Base-by-base conservation (phyloP, 2,113 vertebrate genomes). In the Macrotis lagotis region DNA sequence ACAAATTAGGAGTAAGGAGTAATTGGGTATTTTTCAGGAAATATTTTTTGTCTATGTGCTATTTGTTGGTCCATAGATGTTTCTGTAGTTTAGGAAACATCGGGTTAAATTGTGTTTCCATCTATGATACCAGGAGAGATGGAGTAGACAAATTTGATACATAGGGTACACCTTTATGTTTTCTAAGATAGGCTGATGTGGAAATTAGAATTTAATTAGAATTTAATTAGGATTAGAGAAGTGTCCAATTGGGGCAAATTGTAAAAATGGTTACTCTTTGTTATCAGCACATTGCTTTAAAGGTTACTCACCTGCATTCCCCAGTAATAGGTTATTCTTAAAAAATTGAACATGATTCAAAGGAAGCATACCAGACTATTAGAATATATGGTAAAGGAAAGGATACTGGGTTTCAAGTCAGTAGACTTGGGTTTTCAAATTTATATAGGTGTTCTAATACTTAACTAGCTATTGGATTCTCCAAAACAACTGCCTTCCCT, bases 371-470 rank as follows among this genome's bases (percentile, higher is more conserved):
- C 9, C 51, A 92, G 1, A 1, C 26, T 16, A n/a, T 74, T 93
- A 83, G n/a, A 44, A 44, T 83, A 83, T 44, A 19, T 83, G 66
- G 37, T 83, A 83, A 83, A 44, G 16, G 19, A 44, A 83, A 44
- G 37, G 44, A n/a, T 44, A 83, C 19, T 83, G 31, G 28, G 31
- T 74, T n/a, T 74, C 59, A 74, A 74, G 14, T 19, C 31, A 74
- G 14, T 3, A 74, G 59, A 74, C 12, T 4, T 74, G 12, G 12
- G 31, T 74, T 74, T n/a, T 74, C 3, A n/a, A n/a, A n/a, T n/a
- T n/a, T n/a, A n/a, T n/a, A 16, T 16, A 0, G 31, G 3, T 12
- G 31, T 14, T 44, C 16, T 0, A 44, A n/a, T 19, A n/a, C n/a
- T 83, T 83, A 83, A n/a, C 66, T n/a, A n/a, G 16, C 37, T 74